Percentiles rank a stretch among this genome's conserved stretches.
Conservation (phyloP, 2,113 vertebrate species). For the Pygoscelis adeliae region DNA sequence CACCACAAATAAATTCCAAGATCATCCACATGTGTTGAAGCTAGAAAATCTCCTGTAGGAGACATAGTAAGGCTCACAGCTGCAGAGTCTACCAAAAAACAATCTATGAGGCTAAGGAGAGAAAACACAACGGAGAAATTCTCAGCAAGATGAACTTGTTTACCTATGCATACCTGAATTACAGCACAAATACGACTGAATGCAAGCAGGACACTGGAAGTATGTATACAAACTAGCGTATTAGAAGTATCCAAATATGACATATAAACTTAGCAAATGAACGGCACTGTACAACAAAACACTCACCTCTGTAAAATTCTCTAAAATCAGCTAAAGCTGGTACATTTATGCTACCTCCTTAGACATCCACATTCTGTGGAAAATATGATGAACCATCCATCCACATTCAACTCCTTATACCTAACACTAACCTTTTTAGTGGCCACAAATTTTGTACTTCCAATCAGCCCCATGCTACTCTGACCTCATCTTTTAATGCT, state of each 20-base stretch:
- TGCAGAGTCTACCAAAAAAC: slow-evolving; percentile 88
- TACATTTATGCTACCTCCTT: not conserved
- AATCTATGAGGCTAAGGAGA: slow-evolving; percentile 86
- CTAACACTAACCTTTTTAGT: not conserved
- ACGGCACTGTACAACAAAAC: not conserved
- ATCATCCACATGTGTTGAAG: slow-evolving; percentile 90
- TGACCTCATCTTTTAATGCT: not conserved
- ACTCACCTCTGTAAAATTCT: not conserved
- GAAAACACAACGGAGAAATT: not conserved
- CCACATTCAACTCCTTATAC: not conserved
- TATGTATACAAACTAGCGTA: not conserved
- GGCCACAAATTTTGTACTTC: not conserved
- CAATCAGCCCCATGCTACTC: not conserved
- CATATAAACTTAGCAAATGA: not conserved
- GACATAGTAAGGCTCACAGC: slow-evolving; percentile 90
- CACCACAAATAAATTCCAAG: slow-evolving; percentile 94
- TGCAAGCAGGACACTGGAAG: not conserved
- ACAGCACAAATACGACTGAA: not conserved
- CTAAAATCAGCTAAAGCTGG: not conserved
- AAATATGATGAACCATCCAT: not conserved
- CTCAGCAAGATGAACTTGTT: not conserved
- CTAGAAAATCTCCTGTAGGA: slow-evolving; percentile 93
- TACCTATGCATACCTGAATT: not conserved
- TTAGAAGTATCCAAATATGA: not conserved
- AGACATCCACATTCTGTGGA: not conserved